phyloP scores from a whole-genome alignment of 2,797 vertebrate genomes.

The Labeo calbasu region DNA sequence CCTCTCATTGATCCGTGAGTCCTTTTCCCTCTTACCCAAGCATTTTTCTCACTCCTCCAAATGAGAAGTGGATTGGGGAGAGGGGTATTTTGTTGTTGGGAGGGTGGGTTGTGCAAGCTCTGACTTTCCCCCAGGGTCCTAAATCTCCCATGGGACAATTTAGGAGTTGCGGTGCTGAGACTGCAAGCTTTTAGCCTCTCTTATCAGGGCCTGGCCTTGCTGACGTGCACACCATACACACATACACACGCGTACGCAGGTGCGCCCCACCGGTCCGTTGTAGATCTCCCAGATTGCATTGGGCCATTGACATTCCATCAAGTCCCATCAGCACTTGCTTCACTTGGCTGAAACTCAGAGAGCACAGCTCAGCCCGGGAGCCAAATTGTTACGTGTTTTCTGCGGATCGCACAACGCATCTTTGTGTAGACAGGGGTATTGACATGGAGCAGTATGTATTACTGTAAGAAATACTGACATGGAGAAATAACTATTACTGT shows the following conservation, averaged over 20 bases:
- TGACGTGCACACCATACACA: constrained; percentile 46
- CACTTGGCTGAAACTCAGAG: constrained; percentile 32
- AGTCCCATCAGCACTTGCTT: constrained; percentile 57
- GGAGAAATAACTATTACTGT: constrained; percentile 18
- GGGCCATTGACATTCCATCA: constrained; percentile 57
- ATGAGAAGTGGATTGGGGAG: constrained; percentile 41
- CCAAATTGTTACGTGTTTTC: constrained; percentile 18
- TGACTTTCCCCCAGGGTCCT: constrained; percentile 30
- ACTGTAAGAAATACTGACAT: constrained; percentile 26
- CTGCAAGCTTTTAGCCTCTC: constrained; percentile 46
- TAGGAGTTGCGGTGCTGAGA: constrained; percentile 46
- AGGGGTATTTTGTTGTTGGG: constrained; percentile 12
- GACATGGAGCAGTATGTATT: constrained; percentile 33
- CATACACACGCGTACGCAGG: constrained; percentile 21
- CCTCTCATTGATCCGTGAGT: constrained; percentile 39
- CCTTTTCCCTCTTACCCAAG: constrained; percentile 45
- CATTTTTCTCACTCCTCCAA: constrained; percentile 45
- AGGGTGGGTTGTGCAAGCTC: constrained; percentile 20
- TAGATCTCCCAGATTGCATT: constrained; percentile 52
- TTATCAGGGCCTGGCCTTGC: constrained; percentile 42
- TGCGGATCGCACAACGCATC: not conserved
- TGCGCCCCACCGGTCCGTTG: constrained; percentile 27
- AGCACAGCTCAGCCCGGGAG: constrained; percentile 8
- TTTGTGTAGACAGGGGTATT: constrained; percentile 5
- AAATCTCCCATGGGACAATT: constrained; percentile 53